A percentile compares a stretch with the other conserved stretches of the same genome.
These are phyloP conservation scores for Hyperopisus bebe DNA, from an alignment of 2,113 vertebrate species.

Conservation along the genomic window DNA sequence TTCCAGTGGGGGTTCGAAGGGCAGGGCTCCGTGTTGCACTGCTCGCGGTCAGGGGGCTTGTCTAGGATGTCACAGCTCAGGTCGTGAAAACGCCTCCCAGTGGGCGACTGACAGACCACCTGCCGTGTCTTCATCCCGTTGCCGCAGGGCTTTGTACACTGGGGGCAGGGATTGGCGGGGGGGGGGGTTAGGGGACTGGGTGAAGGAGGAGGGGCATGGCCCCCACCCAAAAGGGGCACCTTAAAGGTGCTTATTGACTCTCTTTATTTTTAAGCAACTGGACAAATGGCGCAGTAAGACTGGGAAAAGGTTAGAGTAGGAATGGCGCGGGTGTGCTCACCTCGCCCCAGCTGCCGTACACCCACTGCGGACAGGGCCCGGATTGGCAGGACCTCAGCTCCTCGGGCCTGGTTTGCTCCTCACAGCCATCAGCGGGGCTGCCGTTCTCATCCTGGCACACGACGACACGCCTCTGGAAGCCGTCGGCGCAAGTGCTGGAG, in stretches of 20 bases:
- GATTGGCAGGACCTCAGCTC: slow-evolving; percentile 90
- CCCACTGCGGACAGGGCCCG: slow-evolving; percentile 91
- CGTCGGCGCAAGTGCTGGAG: slow-evolving; percentile 92
- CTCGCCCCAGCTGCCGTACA: slow-evolving; percentile 80
- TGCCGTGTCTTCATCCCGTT: slow-evolving; percentile 83
- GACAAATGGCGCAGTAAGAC: background rate
- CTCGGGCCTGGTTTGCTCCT: slow-evolving; percentile 75
- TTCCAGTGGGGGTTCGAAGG: slow-evolving; percentile 80
- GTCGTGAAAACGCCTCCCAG: slow-evolving; percentile 85
- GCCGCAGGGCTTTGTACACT: slow-evolving; percentile 88
- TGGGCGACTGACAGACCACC: slow-evolving; percentile 87
- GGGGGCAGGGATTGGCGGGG: slow-evolving; percentile 15
- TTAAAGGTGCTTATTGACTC: background rate
- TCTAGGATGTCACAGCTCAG: slow-evolving; percentile 96
- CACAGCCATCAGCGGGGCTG: slow-evolving; percentile 77
- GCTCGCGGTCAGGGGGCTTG: slow-evolving; percentile 91
- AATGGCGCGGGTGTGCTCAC: slow-evolving; percentile 46
- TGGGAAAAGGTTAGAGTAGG: background rate
- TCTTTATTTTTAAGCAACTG: background rate
- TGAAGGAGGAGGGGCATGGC: background rate
- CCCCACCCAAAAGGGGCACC: background rate
- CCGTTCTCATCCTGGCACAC: slow-evolving; percentile 97
- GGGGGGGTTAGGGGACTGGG: background rate
- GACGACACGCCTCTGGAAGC: slow-evolving; percentile 92
- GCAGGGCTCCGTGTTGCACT: slow-evolving; percentile 89